Conservation (phyloP, 2,888 invertebrate genomes). For the Bombyx huttoni region DNA sequence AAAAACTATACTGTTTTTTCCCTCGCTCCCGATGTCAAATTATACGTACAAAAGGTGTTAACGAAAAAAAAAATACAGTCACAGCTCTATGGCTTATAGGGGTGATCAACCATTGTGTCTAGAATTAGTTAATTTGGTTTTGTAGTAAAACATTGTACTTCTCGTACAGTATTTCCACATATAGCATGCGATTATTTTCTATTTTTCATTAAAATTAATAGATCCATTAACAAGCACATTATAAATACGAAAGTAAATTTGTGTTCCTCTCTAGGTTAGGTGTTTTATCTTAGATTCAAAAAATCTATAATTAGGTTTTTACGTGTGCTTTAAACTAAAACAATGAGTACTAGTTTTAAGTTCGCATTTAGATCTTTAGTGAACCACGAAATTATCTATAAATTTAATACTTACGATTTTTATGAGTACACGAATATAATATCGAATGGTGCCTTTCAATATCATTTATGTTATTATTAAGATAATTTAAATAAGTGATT, state of each 20-base stretch:
- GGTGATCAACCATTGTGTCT: constrained; percentile 46
- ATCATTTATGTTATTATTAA: background rate
- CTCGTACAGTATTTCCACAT: background rate
- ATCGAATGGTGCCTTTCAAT: background rate
- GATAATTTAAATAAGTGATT: background rate
- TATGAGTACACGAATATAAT: background rate
- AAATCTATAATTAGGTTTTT: too few relatives aligned
- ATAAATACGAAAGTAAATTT: too few relatives aligned
- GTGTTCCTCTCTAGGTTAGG: too few relatives aligned
- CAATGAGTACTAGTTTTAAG: too few relatives aligned
- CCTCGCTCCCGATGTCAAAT: constrained; percentile 67
- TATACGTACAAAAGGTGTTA: constrained; percentile 71
- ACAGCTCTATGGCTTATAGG: constrained; percentile 32
- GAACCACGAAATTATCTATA: too few relatives aligned
- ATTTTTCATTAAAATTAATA: too few relatives aligned
- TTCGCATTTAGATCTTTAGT: too few relatives aligned
- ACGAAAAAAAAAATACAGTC: constrained; percentile 47
- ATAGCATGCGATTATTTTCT: too few relatives aligned
- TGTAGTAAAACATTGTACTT: background rate
- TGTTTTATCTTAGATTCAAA: too few relatives aligned
- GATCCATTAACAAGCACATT: too few relatives aligned
- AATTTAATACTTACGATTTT: background rate
- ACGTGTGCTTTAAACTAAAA: too few relatives aligned
- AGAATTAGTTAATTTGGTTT: constrained; percentile 5
- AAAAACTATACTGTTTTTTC: constrained; percentile 65